Evolutionary conservation across 2,888 invertebrate species (phyloP).

Genomic region (Eugnorisma glareosa): DNA sequence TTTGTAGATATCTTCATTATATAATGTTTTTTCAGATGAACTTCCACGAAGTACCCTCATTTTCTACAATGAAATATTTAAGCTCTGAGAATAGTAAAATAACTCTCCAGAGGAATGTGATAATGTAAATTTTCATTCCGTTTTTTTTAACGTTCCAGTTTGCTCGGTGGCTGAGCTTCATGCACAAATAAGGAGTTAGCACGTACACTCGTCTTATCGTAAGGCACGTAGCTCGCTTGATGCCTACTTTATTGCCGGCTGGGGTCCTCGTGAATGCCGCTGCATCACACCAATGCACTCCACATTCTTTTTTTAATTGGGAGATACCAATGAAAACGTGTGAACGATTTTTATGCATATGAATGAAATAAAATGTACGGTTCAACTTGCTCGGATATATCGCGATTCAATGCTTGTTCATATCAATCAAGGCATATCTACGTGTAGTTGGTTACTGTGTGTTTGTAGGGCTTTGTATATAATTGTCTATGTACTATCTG

Average conservation of each 20-base stretch:
- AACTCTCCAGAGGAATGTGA: conserved; percentile 76
- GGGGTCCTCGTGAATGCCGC: conserved; percentile 72
- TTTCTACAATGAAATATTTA: conserved; percentile 68
- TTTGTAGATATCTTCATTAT: conserved; percentile 44
- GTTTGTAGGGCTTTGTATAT: conserved; percentile 40
- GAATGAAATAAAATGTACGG: conserved; percentile 29
- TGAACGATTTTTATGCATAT: conserved; percentile 48
- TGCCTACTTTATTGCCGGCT: conserved; percentile 85
- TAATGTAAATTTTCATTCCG: conserved; percentile 77
- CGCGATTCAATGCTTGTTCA: conserved; percentile 11
- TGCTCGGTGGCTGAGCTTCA: conserved; percentile 73
- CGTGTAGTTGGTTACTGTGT: conserved; percentile 7
- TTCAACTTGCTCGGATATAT: conserved; percentile 15
- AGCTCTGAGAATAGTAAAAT: conserved; percentile 68
- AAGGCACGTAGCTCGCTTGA: conserved; percentile 82
- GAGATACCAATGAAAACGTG: conserved; percentile 67
- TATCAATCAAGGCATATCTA: conserved; percentile 19
- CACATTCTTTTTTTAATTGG: conserved; percentile 74
- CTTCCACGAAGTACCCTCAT: conserved; percentile 48
- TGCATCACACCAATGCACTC: conserved; percentile 78
- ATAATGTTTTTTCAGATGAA: conserved; percentile 57
- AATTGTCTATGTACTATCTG: conserved; percentile 52
- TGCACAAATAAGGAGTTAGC: conserved; percentile 76
- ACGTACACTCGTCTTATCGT: conserved; percentile 81
- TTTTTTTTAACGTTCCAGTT: conserved; percentile 75